Base-by-base conservation (phyloP, 2,113 vertebrate species). In the Misgurnus mizolepis region DNA sequence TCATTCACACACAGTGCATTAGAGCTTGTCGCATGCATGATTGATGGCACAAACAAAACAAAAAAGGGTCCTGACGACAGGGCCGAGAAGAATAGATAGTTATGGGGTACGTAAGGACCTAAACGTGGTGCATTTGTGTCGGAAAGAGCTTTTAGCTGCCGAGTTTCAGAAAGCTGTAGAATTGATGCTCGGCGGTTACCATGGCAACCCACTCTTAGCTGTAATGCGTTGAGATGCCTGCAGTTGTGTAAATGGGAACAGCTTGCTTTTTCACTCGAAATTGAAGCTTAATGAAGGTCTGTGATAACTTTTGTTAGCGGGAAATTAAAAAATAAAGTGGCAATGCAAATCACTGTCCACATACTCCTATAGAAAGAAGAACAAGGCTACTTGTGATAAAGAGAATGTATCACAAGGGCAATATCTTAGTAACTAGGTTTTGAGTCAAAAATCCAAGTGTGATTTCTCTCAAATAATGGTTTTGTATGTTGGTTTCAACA, bases 141-240 rank as follows among this genome's bases (percentile, higher is more conserved):
- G 22, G 6, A 58, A 27, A 77, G 40, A 34, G 71, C 80, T 79
- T 84, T 78, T 78, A 77, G 68, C 78, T 73, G 68, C 41, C 6
- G 53, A 62, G 65, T 64, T 77, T 70, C 67, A 78, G 14, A 67
- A 41, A 50, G 22, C 61, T 55, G 56, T 18, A 27, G 62, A 74
- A 73, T 77, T 56, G 67, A 70, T 66, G 72, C 66, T 62, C 84
- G 55, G 76, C 50, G 65, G 87, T 85, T 70, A 71, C 84, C 84
- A 86, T 87, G 76, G 84, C 72, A 86, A 88, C 82, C 18, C 27
- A 34, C 27, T 34, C 9, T 22, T 76, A 83, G 79, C 74, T 78
- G 69, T 62, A 78, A 56, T n/a, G 76, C 78, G 67, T 74, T 85
- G 70, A 17, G 61, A 58, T 76, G 83, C 67, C 79, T 67, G 65